Evolutionary conservation across 2,797 vertebrate genomes (phyloP).

Genomic region (Peromyscus melanophrys): DNA sequence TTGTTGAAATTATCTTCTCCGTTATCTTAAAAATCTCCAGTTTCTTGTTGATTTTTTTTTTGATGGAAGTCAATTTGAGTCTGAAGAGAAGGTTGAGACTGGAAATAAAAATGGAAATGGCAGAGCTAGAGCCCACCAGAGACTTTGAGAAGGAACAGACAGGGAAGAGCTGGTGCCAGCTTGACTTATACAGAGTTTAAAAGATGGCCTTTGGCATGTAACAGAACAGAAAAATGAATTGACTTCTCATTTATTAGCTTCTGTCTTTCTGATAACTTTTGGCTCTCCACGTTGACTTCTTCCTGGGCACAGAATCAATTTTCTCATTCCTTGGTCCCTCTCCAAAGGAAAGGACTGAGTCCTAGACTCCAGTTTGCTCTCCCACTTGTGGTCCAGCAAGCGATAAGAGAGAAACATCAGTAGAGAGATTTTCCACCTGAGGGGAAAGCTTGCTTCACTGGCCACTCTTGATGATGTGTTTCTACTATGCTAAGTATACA

Average conservation of each 20-base stretch:
- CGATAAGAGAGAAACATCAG: conserved; percentile 64
- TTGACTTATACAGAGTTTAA: conserved; percentile 17
- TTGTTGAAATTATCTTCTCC: not conserved
- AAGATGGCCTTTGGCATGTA: conserved; percentile 30
- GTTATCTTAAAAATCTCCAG: not conserved
- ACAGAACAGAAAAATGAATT: conserved; percentile 33
- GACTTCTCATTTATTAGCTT: conserved; percentile 48
- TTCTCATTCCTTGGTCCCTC: conserved; percentile 64
- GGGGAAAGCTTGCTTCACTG: conserved; percentile 58
- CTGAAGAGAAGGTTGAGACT: not conserved
- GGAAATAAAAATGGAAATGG: not conserved
- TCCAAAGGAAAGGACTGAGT: conserved; percentile 69
- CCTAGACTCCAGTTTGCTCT: conserved; percentile 55
- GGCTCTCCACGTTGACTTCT: conserved; percentile 67
- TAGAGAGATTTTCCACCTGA: conserved; percentile 34
- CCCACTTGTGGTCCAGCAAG: conserved; percentile 68
- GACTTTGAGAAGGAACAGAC: not conserved
- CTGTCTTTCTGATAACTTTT: conserved; percentile 60
- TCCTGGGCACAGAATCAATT: conserved; percentile 67
- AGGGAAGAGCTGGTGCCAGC: not conserved
- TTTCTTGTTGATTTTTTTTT: not conserved
- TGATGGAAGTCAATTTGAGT: not conserved
- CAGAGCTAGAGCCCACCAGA: not conserved
- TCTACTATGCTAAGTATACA: conserved; percentile 64
- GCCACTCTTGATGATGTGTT: conserved; percentile 31